Evolutionary conservation across 2,113 vertebrate species (phyloP).

Genomic region (Platichthys flesus): DNA sequence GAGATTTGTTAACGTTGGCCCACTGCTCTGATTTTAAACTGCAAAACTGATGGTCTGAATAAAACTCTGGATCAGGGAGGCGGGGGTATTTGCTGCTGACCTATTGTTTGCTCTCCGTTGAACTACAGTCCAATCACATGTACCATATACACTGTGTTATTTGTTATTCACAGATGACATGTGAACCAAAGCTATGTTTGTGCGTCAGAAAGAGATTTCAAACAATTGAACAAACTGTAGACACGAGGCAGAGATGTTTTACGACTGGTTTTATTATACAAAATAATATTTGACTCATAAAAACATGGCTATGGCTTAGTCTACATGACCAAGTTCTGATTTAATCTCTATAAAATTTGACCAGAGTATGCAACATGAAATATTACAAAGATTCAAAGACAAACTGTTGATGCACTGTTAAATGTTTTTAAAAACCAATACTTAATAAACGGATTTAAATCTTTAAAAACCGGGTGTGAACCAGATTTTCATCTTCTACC

Average conservation of each 20-base stretch:
- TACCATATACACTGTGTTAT: no score
- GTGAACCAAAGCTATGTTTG: background rate
- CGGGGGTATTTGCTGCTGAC: no score
- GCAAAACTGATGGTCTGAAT: no score
- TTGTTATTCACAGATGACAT: no score
- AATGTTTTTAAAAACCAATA: background rate
- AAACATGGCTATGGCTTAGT: slow-evolving; percentile 28
- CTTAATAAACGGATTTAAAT: slow-evolving; percentile 14
- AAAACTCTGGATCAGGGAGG: no score
- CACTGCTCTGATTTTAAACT: no score
- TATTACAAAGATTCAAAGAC: background rate
- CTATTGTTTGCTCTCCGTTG: no score
- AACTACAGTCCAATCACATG: no score
- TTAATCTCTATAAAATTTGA: slow-evolving; percentile 9
- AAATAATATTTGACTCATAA: slow-evolving; percentile 65
- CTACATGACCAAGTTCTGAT: slow-evolving; percentile 4
- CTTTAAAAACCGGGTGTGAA: background rate
- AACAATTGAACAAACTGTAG: background rate
- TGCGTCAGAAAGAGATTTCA: background rate
- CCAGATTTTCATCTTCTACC: slow-evolving; percentile 3
- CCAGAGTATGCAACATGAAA: background rate
- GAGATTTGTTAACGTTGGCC: no score
- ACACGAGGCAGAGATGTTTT: slow-evolving; percentile 28
- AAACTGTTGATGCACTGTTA: background rate
- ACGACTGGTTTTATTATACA: slow-evolving; percentile 70